A percentile compares a stretch with the other conserved stretches of the same genome.
These are phyloP conservation scores for Umimayanthus kanabou DNA, from an alignment of 92 coral and sea anemone genomes.

Conservation along the genomic window DNA sequence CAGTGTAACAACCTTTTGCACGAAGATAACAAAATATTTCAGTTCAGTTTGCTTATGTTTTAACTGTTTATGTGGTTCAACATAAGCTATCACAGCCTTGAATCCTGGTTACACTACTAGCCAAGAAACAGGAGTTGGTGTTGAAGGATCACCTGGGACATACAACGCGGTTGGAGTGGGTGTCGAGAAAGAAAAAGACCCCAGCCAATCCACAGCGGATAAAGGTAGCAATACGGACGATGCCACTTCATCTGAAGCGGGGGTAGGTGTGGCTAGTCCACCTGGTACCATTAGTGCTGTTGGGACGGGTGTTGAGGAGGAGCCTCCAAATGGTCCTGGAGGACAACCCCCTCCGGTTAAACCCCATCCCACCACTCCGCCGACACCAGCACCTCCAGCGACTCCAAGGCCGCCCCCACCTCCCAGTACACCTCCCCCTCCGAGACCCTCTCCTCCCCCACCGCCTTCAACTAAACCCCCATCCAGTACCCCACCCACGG, in stretches of 20 bases:
- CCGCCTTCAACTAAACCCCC: background rate
- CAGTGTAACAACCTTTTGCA: background rate
- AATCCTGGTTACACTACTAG: background rate
- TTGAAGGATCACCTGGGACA: slow-evolving; percentile 15
- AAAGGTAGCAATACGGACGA: background rate
- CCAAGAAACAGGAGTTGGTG: background rate
- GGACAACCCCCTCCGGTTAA: background rate
- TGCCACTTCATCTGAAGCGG: slow-evolving; percentile 45
- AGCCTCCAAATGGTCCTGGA: slow-evolving; percentile 10
- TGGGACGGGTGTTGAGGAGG: slow-evolving; percentile 52
- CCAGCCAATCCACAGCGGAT: background rate
- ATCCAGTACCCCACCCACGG: background rate
- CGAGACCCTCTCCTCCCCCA: background rate
- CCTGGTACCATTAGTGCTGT: slow-evolving; percentile 70
- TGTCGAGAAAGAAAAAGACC: background rate
- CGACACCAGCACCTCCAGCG: background rate
- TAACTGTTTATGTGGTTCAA: background rate
- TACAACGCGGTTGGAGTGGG: slow-evolving; percentile 6
- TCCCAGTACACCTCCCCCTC: background rate
- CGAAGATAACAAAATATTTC: background rate
- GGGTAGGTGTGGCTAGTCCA: slow-evolving; percentile 57
- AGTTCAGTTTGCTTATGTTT: background rate
- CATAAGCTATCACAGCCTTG: slow-evolving; percentile 6
- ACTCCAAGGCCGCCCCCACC: background rate
- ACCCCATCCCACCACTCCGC: background rate